A percentile compares a stretch with the other conserved stretches of the same genome.
These are phyloP conservation scores for Akabosia matsudoensis DNA, from an alignment of 1,140 invertebrate species.

Conservation along the genomic window DNA sequence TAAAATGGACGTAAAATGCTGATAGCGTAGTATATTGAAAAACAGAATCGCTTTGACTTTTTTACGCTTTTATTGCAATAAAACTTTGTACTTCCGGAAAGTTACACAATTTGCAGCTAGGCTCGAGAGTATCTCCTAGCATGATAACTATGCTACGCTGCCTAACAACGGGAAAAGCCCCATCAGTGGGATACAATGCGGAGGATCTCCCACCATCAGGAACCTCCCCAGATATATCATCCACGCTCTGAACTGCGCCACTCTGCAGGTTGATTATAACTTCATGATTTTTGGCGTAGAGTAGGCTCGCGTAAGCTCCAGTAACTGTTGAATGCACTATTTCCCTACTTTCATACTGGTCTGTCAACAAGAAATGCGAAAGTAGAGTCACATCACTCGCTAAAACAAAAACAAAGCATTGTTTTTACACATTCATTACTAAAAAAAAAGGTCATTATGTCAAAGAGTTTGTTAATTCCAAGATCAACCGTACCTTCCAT, in stretches of 20 bases:
- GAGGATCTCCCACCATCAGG: not conserved
- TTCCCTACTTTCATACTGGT: not conserved
- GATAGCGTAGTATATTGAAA: too few species aligned
- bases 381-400: not conserved
- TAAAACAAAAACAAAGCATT: not conserved
- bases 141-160: not conserved
- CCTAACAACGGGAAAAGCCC: not conserved
- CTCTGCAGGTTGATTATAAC: not conserved
- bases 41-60: too few species aligned
- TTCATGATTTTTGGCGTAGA: not conserved
- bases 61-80: not conserved
- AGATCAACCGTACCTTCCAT: not conserved
- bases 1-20: too few species aligned
- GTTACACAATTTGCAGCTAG: conserved; percentile 3
- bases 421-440: not conserved
- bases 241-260: not conserved
- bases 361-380: not conserved
- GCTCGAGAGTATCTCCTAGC: not conserved
- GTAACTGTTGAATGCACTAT: not conserved
- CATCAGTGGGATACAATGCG: not conserved
- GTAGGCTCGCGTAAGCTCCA: not conserved
- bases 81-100: conserved; percentile 13
- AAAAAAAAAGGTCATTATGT: not conserved
- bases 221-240: not conserved
- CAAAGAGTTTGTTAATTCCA: not conserved